Base-by-base conservation (phyloP, 2,888 invertebrate genomes). In the Drosophila austrosaltans region DNA sequence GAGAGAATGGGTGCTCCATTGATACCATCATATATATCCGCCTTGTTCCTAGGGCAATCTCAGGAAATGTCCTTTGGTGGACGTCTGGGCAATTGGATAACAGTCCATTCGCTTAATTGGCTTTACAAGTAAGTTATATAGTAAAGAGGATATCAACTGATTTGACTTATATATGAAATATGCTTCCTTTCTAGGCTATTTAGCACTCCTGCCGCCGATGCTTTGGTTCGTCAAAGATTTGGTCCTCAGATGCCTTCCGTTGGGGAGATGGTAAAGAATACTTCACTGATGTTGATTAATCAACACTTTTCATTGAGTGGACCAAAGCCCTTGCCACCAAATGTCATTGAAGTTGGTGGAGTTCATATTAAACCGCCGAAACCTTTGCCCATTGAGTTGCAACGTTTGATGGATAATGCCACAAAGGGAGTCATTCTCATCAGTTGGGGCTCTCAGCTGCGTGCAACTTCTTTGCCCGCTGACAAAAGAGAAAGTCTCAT, bases 391-490 rank as follows among this genome's bases (percentile, higher is more conserved):
- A 81, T 93, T 89, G 93, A 94, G 36, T 86, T 95, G 16, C 93
- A 94, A 81, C 92, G 93, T 69, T 94, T 94, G 89, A 92, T 96
- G 63, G 94, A 94, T 82, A 93, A 93, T 53, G 94, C 95, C 0
- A 89, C 93, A 16, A 92, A 94, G 44, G 95, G 95, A 0, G 95
- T 95, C 2, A 93, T 96, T 60, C 94, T 94, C 88, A 95, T 96
- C 78, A 95, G 95, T 89, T 93, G 96, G 91, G 96, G 96, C 2
- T 96, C 95, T 0, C 94, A 95, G 93, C 93, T 96, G 67, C 94
- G 93, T 71, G 93, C 94, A 3, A 93, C 93, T 8, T 93, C 93
- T 0, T 93, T 96, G 80, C 94, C 95, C 0, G 85, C 90, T n/a
- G 92, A 93, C 1, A 94, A 94, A 79, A 90, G 94, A 48, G 90